These are phyloP conservation scores for Phaetusa simplex DNA, from an alignment of 2,113 vertebrate species.

Conservation along the genomic window DNA sequence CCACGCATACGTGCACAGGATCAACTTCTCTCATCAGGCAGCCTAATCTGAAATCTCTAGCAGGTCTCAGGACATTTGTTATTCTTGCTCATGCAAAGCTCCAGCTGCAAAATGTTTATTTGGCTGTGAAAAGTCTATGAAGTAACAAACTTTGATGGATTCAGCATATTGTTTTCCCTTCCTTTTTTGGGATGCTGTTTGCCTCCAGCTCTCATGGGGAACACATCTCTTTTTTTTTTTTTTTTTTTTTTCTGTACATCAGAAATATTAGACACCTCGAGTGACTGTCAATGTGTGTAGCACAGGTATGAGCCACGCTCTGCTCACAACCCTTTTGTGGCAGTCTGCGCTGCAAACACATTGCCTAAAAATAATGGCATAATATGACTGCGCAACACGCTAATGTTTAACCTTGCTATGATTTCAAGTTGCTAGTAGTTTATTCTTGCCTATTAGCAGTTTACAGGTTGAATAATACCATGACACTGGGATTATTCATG, in stretches of 20 bases:
- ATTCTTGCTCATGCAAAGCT: slow-evolving; percentile 30
- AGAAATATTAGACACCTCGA: neutral
- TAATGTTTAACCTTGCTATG: neutral
- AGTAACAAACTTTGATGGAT: slow-evolving; percentile 44
- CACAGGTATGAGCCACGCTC: neutral
- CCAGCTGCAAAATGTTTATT: slow-evolving; percentile 58
- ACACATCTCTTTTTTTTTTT: neutral
- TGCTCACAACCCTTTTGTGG: neutral
- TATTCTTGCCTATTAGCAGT: neutral
- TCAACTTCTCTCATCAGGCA: neutral
- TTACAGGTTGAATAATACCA: neutral
- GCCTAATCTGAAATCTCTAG: neutral
- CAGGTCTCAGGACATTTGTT: neutral
- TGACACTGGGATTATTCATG: neutral
- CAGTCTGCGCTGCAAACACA: neutral
- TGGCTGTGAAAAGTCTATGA: slow-evolving; percentile 43
- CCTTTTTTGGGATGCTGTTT: slow-evolving; percentile 39
- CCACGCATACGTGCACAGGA: neutral
- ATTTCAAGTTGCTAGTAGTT: neutral
- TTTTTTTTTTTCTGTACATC: neutral
- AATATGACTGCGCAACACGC: neutral
- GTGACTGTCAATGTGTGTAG: neutral
- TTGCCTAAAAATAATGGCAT: neutral
- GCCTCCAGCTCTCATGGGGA: neutral
- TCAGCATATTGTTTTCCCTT: slow-evolving; percentile 40